These are phyloP conservation scores for Parascotia fuliginaria DNA, from an alignment of 2,888 invertebrate species.

Conservation along the genomic window DNA sequence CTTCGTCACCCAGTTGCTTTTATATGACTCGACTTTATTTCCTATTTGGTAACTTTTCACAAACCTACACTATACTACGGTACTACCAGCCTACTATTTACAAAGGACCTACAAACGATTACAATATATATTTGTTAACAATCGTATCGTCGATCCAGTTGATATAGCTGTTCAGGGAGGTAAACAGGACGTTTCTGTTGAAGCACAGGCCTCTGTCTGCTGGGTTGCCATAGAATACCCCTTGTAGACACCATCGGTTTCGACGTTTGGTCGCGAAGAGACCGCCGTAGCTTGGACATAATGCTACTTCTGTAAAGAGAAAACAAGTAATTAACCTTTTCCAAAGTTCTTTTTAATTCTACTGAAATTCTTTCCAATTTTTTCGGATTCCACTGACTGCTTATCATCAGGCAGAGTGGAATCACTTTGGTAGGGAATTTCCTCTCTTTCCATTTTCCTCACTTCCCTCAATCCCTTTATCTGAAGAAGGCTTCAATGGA, in stretches of 20 bases:
- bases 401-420: too few relatives aligned
- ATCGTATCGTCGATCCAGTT: slow-evolving; percentile 48
- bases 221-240: slow-evolving; percentile 61
- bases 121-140: slow-evolving; percentile 23
- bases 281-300: slow-evolving; percentile 76
- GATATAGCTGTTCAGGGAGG: slow-evolving; percentile 48
- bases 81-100: neutral
- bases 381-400: too few relatives aligned
- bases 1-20: too few relatives aligned
- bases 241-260: slow-evolving; percentile 58
- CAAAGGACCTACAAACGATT: neutral
- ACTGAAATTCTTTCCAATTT: too few relatives aligned
- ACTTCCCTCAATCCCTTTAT: too few relatives aligned
- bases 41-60: too few relatives aligned
- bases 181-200: slow-evolving; percentile 60
- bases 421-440: too few relatives aligned
- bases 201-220: slow-evolving; percentile 58
- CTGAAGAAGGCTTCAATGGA: too few relatives aligned
- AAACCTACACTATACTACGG: neutral
- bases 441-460: too few relatives aligned
- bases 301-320: slow-evolving; percentile 59
- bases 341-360: too few relatives aligned
- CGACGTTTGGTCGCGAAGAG: slow-evolving; percentile 50
- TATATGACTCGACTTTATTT: too few relatives aligned
- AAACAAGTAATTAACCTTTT: too few relatives aligned